Evolutionary conservation across 2,888 invertebrate species (phyloP).

Genomic region (Endomychus coccineus): DNA sequence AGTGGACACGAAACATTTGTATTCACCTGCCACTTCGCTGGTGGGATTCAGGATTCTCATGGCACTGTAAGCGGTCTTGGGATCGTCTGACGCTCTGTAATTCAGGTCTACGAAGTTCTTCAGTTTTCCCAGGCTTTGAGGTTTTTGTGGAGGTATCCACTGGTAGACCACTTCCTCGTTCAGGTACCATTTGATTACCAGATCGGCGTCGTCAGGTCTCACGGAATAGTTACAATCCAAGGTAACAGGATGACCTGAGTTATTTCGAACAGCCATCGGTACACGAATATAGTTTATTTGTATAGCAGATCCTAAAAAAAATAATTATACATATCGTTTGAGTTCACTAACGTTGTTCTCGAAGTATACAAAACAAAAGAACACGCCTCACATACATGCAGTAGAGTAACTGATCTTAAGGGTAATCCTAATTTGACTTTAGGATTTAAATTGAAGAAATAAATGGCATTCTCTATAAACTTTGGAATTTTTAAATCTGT

Average conservation of each 20-base stretch:
- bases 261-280: constrained; percentile 39
- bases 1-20: constrained; percentile 65
- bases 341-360: too few species aligned
- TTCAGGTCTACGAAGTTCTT: constrained; percentile 54
- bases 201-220: constrained; percentile 55
- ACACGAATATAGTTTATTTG: constrained; percentile 43
- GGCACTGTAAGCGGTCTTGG: constrained; percentile 62
- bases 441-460: too few species aligned
- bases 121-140: constrained; percentile 54
- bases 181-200: constrained; percentile 72
- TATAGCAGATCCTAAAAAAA: constrained; percentile 20
- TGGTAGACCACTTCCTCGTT: constrained; percentile 68
- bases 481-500: too few species aligned
- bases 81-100: constrained; percentile 58
- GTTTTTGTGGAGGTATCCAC: constrained; percentile 66
- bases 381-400: too few species aligned
- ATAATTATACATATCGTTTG: too few species aligned
- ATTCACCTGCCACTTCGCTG: constrained; percentile 63
- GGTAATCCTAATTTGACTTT: too few species aligned
- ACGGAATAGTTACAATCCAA: constrained; percentile 67
- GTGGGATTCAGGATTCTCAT: constrained; percentile 61
- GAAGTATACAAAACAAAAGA: too few species aligned
- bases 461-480: too few species aligned
- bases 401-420: too few species aligned
- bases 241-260: constrained; percentile 45